These are phyloP conservation scores for Petrophora chlorosata DNA, from an alignment of 2,888 invertebrate genomes.

Conservation along the genomic window DNA sequence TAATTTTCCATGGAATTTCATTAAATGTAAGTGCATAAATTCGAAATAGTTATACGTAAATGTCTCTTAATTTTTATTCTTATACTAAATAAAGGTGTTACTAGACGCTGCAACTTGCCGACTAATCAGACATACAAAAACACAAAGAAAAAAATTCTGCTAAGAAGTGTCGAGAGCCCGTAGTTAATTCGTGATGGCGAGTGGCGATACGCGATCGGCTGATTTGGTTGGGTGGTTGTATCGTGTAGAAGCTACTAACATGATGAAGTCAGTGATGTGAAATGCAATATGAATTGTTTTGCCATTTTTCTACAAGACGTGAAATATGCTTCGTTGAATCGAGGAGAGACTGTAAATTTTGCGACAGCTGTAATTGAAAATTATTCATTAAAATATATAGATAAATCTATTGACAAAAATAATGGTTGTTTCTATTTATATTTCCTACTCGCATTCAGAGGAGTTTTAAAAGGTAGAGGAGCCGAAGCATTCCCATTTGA, in stretches of 20 bases:
- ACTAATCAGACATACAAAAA: no score
- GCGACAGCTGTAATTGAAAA: conserved; percentile 79
- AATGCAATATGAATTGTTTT: conserved; percentile 66
- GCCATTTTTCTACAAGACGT: conserved; percentile 66
- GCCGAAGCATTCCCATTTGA: no score
- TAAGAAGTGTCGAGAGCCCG: no score
- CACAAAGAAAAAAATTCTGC: no score
- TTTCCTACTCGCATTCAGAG: no score
- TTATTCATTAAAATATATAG: conserved; percentile 84
- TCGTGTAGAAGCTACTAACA: conserved; percentile 3
- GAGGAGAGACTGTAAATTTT: conserved; percentile 69
- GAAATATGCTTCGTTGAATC: conserved; percentile 56
- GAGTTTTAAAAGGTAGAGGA: no score
- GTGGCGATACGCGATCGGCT: not conserved
- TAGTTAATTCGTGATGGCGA: no score
- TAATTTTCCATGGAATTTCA: conserved; percentile 83
- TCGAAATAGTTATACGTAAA: conserved; percentile 40
- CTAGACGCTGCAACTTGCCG: conserved; percentile 5
- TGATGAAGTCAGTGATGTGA: conserved; percentile 56
- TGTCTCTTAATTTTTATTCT: conserved; percentile 22
- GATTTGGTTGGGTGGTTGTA: not conserved
- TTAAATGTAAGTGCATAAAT: conserved; percentile 70
- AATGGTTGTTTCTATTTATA: conserved; percentile 55
- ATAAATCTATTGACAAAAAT: conserved; percentile 82
- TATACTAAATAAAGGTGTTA: conserved; percentile 1